Percentiles rank a stretch among this genome's conserved stretches.
phyloP scores from a whole-genome alignment of 2,888 invertebrate genomes.

The Lagria hirta region DNA sequence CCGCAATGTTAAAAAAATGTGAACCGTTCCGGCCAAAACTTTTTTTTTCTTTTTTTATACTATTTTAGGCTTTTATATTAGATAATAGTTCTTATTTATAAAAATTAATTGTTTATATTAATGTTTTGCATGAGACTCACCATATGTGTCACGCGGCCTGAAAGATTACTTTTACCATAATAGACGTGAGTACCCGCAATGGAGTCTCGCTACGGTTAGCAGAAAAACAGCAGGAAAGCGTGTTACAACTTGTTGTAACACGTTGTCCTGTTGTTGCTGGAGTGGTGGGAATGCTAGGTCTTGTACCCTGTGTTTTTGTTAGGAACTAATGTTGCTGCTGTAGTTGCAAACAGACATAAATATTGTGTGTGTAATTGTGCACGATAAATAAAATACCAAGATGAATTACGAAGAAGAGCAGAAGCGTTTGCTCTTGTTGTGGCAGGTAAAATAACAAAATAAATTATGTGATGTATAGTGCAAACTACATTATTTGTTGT shows the following conservation, averaged over 20 bases:
- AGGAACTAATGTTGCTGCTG: constrained; percentile 2
- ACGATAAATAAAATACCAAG: constrained; percentile 2
- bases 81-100: constrained; percentile 1
- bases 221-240: no score
- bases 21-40: background rate
- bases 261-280: constrained; percentile 2
- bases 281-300: no score
- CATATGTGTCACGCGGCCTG: constrained; percentile 2
- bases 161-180: constrained; percentile 3
- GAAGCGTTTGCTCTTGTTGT: constrained; percentile 3
- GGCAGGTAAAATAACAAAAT: constrained; percentile 5
- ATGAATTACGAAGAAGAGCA: constrained; percentile 4
- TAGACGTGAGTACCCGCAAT: background rate
- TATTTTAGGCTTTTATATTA: background rate
- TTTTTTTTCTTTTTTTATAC: constrained; percentile 1
- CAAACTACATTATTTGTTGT: constrained; percentile 3
- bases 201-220: constrained; percentile 1
- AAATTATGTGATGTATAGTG: constrained; percentile 5
- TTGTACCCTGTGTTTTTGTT: no score
- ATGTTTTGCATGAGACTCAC: constrained; percentile 5
- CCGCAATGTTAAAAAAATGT: constrained; percentile 4
- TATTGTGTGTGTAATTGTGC: background rate
- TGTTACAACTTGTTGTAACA: constrained; percentile 3
- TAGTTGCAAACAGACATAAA: background rate
- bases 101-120: constrained; percentile 3